Conservation (phyloP, 2,797 vertebrate species). For the Buphagus erythrorhynchus region DNA sequence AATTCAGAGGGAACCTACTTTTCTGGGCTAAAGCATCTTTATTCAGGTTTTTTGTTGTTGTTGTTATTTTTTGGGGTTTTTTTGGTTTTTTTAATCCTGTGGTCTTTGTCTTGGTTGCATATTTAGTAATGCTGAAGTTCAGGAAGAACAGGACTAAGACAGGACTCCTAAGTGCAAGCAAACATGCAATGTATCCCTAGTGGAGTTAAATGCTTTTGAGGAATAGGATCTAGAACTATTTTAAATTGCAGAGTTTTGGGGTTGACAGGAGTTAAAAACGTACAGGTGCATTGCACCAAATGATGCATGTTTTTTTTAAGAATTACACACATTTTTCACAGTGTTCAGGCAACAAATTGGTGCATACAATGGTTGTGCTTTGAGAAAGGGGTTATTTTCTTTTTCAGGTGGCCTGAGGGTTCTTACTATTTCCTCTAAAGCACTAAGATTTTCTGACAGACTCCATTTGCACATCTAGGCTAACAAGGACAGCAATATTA, state of each 20-base stretch:
- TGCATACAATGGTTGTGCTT: background rate
- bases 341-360: background rate
- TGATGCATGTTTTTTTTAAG: fast-evolving
- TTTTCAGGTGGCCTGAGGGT: background rate
- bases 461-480: background rate
- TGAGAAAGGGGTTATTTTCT: background rate
- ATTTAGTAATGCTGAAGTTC: background rate
- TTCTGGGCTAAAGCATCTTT: background rate
- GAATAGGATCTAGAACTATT: background rate
- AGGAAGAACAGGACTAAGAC: background rate
- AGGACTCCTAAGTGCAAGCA: background rate
- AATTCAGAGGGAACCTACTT: background rate
- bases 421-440: background rate
- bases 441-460: background rate
- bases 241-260: background rate
- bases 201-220: background rate
- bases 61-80: background rate
- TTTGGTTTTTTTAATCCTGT: background rate
- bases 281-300: background rate
- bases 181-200: background rate
- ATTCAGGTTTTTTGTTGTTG: background rate
- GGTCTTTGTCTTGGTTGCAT: background rate
- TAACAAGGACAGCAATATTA: background rate
- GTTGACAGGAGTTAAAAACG: background rate
- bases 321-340: background rate